Base-by-base conservation (phyloP, 2,797 vertebrate genomes). In the Rhodeus uyekii region DNA sequence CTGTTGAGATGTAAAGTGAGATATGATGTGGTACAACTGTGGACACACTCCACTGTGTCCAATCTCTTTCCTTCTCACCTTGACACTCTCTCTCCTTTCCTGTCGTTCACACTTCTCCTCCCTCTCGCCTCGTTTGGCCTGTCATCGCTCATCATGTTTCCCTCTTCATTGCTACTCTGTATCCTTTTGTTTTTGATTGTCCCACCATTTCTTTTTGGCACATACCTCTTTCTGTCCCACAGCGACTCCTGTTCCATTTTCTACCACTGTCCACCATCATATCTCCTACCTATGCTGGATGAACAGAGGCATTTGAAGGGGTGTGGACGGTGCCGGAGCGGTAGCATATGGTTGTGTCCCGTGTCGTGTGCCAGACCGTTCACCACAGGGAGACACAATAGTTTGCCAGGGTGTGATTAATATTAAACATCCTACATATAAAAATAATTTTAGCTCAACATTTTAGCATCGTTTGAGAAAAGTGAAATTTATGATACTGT, bases 291-390 rank as follows among this genome's bases (percentile, higher is more conserved):
- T 48, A 68, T 36, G 34, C 67, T 76, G 60, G 60, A 75, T 81
- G 72, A 81, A 77, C 42, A 67, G 77, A 83, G 74, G 64, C 53
- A 78, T 75, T 60, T 85, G 74, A 88, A 81, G 34, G 71, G 72
- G 85, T n/a, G 76, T 83, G 72, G 84, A 86, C 84, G 84, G 84
- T 87, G 55, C 58, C 63, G 60, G 65, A 85, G 79, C 34, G 80
- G 72, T 75, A 61, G 48, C 77, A 65, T 73, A 78, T 77, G 67
- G 83, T 88, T 87, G 75, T 83, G 88, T 90, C 90, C 88, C 91
- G 88, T 84, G 87, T 88, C 63, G 85, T 3, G 80, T 91, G 91
- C 91, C 93, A 93, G 91, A 90, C 91, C 87, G 84, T 78, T 90
- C 79, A 67, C 85, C 85, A 65, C 50, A 77, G 79, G 85, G 42